These are phyloP conservation scores for Cheiracanthium punctorium DNA, from an alignment of 2,888 invertebrate genomes.

Conservation along the genomic window DNA sequence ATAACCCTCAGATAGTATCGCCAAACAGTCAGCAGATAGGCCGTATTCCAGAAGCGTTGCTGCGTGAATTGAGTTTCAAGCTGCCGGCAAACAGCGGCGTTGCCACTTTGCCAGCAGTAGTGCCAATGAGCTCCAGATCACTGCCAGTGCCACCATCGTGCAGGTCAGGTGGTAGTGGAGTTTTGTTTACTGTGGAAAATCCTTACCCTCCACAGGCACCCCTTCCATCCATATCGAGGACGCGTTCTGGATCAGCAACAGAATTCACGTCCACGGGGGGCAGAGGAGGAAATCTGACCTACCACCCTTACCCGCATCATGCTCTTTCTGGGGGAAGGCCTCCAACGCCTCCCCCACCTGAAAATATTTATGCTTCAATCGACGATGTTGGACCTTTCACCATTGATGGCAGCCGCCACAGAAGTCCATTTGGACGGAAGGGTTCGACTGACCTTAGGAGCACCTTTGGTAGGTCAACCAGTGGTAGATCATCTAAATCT, in stretches of 20 bases:
- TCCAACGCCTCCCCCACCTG: constrained; percentile 62
- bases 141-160: constrained; percentile 64
- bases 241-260: constrained; percentile 55
- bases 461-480: constrained; percentile 45
- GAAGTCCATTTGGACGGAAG: constrained; percentile 49
- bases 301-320: constrained; percentile 55
- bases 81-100: constrained; percentile 33
- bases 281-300: not conserved
- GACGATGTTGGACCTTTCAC: constrained; percentile 70
- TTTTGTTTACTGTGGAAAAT: constrained; percentile 58
- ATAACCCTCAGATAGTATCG: constrained; percentile 61
- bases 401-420: constrained; percentile 63
- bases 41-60: constrained; percentile 55
- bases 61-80: constrained; percentile 57
- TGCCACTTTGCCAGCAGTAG: constrained; percentile 32
- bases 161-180: constrained; percentile 50
- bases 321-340: constrained; percentile 49
- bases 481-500: not conserved
- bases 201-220: constrained; percentile 46
- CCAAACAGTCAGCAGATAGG: constrained; percentile 24
- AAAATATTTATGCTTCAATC: constrained; percentile 69
- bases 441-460: constrained; percentile 53
- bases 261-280: constrained; percentile 34
- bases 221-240: constrained; percentile 53
- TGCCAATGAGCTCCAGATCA: constrained; percentile 62